These are phyloP conservation scores for Cylloceria caligata DNA, from an alignment of 2,888 invertebrate genomes.

Conservation along the genomic window DNA sequence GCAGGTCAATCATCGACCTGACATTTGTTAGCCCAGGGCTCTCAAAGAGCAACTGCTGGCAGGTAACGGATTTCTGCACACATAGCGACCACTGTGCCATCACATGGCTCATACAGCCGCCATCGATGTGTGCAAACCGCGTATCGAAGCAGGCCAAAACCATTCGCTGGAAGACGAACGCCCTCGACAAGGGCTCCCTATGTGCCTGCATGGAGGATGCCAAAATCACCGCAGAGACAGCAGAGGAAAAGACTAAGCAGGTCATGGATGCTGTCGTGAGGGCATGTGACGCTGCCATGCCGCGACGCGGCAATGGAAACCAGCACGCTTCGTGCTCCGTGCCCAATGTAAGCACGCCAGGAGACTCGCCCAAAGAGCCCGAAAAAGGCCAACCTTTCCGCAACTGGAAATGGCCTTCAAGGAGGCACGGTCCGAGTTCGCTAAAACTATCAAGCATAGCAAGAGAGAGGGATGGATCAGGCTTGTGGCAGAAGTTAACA, in stretches of 20 bases:
- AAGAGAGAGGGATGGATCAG: not conserved
- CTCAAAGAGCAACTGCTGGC: not conserved
- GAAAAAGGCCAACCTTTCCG: not conserved
- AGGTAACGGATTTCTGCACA: conserved; percentile 46
- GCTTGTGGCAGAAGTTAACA: not conserved
- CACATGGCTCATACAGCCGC: not conserved
- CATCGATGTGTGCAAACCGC: not conserved
- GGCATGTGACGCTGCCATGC: not conserved
- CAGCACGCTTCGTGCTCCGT: not conserved
- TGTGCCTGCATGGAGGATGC: not conserved
- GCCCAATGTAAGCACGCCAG: not conserved
- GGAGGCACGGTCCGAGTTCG: not conserved
- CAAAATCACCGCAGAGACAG: not conserved
- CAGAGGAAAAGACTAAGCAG: not conserved
- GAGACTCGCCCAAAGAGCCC: not conserved
- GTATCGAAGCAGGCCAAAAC: not conserved
- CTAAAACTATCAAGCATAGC: not conserved
- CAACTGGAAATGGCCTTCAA: not conserved
- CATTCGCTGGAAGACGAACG: not conserved
- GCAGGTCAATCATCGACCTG: not conserved
- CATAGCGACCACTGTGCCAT: conserved; percentile 29
- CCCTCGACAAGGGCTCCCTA: not conserved
- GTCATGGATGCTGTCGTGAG: not conserved
- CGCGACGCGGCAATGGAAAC: no score
- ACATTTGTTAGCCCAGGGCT: not conserved